Conservation (phyloP, 2,113 vertebrate genomes). For the Candoia aspera region DNA sequence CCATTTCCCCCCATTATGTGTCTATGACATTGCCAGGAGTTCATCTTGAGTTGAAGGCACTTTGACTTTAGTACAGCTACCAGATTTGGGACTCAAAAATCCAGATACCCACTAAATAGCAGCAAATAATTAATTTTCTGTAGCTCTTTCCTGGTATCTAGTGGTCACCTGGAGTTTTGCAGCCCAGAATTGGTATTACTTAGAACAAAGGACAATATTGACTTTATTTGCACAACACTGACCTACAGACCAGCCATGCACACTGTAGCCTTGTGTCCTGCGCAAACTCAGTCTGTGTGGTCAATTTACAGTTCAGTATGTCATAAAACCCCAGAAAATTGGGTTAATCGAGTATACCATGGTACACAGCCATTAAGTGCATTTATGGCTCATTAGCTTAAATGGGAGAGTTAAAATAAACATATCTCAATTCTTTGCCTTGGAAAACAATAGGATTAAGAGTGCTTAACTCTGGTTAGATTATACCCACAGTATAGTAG, state of each 20-base stretch:
- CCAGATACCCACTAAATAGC: not conserved
- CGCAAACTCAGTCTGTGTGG: not conserved
- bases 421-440: not conserved
- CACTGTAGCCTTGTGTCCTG: not conserved
- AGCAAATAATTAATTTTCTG: not conserved
- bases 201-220: not conserved
- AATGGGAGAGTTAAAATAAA: not conserved
- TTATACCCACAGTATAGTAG: not conserved
- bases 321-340: not conserved
- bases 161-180: not conserved
- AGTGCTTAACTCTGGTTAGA: not conserved
- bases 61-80: not conserved
- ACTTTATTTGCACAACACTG: not conserved
- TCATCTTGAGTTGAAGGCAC: not conserved
- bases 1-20: too few species aligned
- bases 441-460: not conserved
- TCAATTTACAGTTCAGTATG: not conserved
- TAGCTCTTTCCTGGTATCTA: not conserved
- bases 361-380: not conserved
- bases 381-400: not conserved
- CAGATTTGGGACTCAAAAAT: not conserved
- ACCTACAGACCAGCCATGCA: not conserved
- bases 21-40: not conserved
- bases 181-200: not conserved
- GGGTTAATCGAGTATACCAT: not conserved